Evolutionary conservation across 2,888 invertebrate genomes (phyloP).

Genomic region (Campopleginae sp.): DNA sequence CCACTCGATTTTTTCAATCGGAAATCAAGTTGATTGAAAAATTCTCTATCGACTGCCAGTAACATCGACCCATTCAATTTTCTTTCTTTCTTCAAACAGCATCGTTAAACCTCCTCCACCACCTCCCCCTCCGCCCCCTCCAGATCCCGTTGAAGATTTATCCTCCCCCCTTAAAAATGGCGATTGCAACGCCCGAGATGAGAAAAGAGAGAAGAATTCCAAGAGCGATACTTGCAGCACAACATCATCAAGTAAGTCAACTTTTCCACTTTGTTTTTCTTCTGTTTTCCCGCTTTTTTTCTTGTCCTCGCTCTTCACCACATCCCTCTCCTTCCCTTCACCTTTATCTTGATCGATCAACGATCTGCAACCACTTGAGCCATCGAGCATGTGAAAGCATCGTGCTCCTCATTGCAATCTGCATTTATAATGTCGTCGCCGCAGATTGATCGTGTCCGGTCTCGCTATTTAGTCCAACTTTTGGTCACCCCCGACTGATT

Average conservation of each 20-base stretch:
- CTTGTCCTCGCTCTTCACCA: background rate
- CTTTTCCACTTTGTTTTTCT: constrained; percentile 14
- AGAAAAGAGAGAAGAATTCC: constrained; percentile 76
- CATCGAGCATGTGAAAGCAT: constrained; percentile 53
- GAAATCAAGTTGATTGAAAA: constrained; percentile 55
- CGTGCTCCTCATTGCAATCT: constrained; percentile 3
- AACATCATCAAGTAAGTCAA: constrained; percentile 72
- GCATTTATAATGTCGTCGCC: background rate
- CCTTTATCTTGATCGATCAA: constrained; percentile 37
- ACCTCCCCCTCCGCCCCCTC: constrained; percentile 82
- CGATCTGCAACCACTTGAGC: constrained; percentile 27
- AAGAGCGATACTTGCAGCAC: constrained; percentile 75
- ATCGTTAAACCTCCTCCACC: constrained; percentile 79
- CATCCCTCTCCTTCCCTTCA: background rate
- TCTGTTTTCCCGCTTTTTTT: background rate
- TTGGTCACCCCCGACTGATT: background rate
- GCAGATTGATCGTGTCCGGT: constrained; percentile 34
- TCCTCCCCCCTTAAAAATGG: constrained; percentile 73
- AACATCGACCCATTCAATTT: constrained; percentile 31
- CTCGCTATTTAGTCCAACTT: background rate
- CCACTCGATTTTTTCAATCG: constrained; percentile 38
- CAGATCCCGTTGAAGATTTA: constrained; percentile 78
- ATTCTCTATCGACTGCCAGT: constrained; percentile 33
- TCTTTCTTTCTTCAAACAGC: constrained; percentile 65
- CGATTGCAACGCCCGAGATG: constrained; percentile 71